Conservation (phyloP, 2,113 vertebrate species). For the Caranx melampygus region DNA sequence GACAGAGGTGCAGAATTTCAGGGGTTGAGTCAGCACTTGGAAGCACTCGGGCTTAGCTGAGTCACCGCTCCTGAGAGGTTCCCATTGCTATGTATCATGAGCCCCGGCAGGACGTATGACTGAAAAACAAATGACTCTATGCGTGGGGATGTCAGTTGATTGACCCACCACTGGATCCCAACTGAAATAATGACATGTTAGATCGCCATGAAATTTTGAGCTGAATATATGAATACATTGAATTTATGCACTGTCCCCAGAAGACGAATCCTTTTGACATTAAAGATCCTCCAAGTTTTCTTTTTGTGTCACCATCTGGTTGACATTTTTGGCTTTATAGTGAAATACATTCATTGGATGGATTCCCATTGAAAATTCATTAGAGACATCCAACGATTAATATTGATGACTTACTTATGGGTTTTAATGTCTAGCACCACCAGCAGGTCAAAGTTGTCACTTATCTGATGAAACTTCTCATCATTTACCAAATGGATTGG, state of each 20-base stretch:
- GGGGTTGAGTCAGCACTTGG: slow-evolving; percentile 74
- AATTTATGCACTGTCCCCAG: too few relatives aligned
- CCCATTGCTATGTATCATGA: slow-evolving; percentile 23
- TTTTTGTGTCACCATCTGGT: not conserved
- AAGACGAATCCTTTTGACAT: not conserved
- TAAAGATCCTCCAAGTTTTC: too few relatives aligned
- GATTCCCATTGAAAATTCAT: too few relatives aligned
- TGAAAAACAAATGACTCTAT: not conserved
- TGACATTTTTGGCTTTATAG: not conserved
- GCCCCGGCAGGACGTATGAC: slow-evolving; percentile 24
- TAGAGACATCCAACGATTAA: too few relatives aligned
- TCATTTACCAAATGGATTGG: too few relatives aligned
- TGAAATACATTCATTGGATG: too few relatives aligned
- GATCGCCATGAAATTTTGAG: not conserved
- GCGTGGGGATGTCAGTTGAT: not conserved
- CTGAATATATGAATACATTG: not conserved
- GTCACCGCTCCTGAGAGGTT: slow-evolving; percentile 66
- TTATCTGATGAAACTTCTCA: too few relatives aligned
- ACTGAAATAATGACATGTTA: not conserved
- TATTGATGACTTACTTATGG: too few relatives aligned
- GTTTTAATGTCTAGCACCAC: too few relatives aligned
- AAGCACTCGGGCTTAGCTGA: slow-evolving; percentile 67
- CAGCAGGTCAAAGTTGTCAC: too few relatives aligned
- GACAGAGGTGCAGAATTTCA: slow-evolving; percentile 71
- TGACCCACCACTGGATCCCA: not conserved